Evolutionary conservation across 2,797 vertebrate species (phyloP).

Genomic region (Kryptolebias ocellatus): DNA sequence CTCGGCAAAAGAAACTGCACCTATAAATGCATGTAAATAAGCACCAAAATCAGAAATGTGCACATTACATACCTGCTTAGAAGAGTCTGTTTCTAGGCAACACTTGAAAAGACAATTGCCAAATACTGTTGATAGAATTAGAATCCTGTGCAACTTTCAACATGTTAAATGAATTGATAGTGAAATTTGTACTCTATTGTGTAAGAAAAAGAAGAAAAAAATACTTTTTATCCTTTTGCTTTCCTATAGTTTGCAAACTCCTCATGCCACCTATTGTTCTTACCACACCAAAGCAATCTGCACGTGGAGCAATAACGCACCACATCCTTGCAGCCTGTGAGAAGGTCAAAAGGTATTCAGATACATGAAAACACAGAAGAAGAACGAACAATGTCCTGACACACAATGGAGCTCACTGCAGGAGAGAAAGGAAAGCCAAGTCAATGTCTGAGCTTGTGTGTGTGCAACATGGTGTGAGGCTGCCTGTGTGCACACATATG

Average conservation of each 20-base stretch:
- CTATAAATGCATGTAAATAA: slow-evolving; percentile 19
- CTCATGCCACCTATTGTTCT: slow-evolving; percentile 78
- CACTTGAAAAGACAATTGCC: background rate
- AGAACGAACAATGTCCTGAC: slow-evolving; percentile 75
- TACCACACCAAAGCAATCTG: slow-evolving; percentile 82
- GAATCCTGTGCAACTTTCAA: slow-evolving; percentile 7
- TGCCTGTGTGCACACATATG: slow-evolving; percentile 33
- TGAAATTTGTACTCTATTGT: slow-evolving; percentile 1
- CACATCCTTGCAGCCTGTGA: slow-evolving; percentile 55
- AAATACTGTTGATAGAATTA: background rate
- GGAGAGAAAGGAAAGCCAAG: slow-evolving; percentile 25
- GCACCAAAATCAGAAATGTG: slow-evolving; percentile 21
- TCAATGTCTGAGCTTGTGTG: slow-evolving; percentile 33
- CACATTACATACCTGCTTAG: slow-evolving; percentile 5
- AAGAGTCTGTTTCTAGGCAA: slow-evolving; percentile 14
- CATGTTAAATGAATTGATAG: background rate
- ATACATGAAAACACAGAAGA: slow-evolving; percentile 81
- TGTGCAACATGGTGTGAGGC: slow-evolving; percentile 14
- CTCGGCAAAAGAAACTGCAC: slow-evolving; percentile 7
- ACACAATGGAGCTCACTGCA: slow-evolving; percentile 54
- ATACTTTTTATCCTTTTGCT: slow-evolving; percentile 20
- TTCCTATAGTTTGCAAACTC: slow-evolving; percentile 27
- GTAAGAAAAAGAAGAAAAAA: slow-evolving; percentile 3
- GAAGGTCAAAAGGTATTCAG: slow-evolving; percentile 80
- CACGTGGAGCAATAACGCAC: slow-evolving; percentile 84